Evolutionary conservation across 2,888 invertebrate genomes (phyloP), one percentile per base, ranked within the genome.

Genomic region (Fragum sueziense): DNA sequence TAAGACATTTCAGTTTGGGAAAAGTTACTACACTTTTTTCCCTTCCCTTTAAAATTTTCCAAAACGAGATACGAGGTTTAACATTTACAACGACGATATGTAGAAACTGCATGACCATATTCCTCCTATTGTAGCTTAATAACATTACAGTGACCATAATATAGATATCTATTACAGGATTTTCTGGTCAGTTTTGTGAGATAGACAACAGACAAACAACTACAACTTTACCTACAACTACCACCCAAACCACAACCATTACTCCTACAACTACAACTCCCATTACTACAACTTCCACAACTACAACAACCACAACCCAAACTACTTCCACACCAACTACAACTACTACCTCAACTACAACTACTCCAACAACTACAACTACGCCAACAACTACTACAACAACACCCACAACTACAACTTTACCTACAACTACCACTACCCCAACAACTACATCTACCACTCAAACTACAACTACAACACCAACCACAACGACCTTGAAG

Each of bases 391-490:
- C 79, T 20, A 54, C 79, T 3, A 65, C 77, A 17, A 80, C 83
- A 7, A 9, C 14, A 14, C 6, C 80, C 0, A 59, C 74, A n/a
- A 67, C 78, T 14, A 59, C 75, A 1, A 70, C 69, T 51, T 61
- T 31, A 9, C 41, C 68, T 17, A 47, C 69, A 20, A n/a, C 68
- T 11, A 54, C 70, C 9, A 70, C 33, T 9, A 54, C 14, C 31
- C n/a, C n/a, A 54, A 2, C 65, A 33, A 65, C 65, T n/a, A 29
- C 65, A 11, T 33, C 65, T 14, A 4, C 65, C 6, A 34, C 67
- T n/a, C n/a, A n/a, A n/a, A n/a, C 76, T 0, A 74, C 79, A 20
- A 52, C 79, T 6, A 65, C 77, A n/a, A 80, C 83, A 3, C 68
- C 78, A 0, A 57, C 84, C 7, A 80, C 80, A 4, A 81, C 79